These are phyloP conservation scores for Mylabris sibirica DNA, from an alignment of 2,888 invertebrate species.

Conservation along the genomic window DNA sequence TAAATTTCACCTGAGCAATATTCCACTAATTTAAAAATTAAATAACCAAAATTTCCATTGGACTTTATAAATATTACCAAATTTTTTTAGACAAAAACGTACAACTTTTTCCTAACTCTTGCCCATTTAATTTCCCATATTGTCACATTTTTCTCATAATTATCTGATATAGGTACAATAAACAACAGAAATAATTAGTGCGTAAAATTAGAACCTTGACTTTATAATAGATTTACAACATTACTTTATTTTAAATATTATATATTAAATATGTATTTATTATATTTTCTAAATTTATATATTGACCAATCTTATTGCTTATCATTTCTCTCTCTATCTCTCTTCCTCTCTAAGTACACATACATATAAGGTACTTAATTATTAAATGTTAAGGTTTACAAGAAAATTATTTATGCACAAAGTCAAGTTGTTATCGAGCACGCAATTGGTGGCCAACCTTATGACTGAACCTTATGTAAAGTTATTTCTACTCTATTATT, in stretches of 20 bases:
- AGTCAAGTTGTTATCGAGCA: neutral
- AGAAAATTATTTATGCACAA: neutral
- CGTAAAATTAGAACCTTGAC: neutral
- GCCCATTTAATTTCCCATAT: too few species aligned
- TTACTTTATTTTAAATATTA: neutral
- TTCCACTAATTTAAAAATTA: too few species aligned
- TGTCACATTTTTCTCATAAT: too few species aligned
- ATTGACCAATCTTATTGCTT: neutral
- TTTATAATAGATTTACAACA: neutral
- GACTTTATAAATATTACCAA: too few species aligned
- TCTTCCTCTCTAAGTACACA: too few species aligned
- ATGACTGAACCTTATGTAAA: neutral
- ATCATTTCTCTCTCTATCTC: neutral
- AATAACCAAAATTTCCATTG: too few species aligned
- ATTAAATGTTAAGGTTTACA: constrained; percentile 8
- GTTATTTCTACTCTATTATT: neutral
- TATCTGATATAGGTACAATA: too few species aligned
- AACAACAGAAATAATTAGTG: neutral
- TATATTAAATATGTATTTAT: neutral
- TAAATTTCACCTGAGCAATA: too few species aligned
- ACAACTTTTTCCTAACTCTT: too few species aligned
- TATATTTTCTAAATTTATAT: neutral
- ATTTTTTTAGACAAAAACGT: too few species aligned
- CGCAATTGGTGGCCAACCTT: constrained; percentile 4
- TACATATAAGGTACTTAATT: too few species aligned